Conservation (phyloP, 2,113 vertebrate species). For the Merops nubicus region DNA sequence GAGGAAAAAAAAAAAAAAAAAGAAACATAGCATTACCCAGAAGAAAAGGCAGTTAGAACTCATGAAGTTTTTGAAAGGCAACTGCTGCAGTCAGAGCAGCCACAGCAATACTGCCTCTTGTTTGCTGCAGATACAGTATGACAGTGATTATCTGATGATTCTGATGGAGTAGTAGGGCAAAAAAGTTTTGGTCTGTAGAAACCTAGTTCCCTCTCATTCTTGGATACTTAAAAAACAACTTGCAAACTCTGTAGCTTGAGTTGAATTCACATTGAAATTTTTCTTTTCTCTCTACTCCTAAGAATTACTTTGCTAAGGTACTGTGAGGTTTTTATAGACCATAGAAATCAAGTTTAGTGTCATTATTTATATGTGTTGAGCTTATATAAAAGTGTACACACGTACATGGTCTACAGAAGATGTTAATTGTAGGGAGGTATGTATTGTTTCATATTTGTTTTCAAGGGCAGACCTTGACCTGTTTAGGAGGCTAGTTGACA, state of each 20-base stretch:
- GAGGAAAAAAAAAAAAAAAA: not conserved
- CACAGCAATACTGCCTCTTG: not conserved
- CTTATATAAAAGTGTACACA: not conserved
- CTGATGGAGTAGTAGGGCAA: not conserved
- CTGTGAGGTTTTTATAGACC: not conserved
- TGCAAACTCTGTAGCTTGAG: not conserved
- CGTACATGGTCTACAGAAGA: not conserved
- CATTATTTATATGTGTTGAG: not conserved
- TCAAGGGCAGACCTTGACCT: no score
- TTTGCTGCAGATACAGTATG: not conserved
- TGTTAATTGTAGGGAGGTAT: not conserved
- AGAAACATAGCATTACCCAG: not conserved
- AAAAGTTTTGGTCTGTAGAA: not conserved
- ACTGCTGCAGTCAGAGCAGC: not conserved
- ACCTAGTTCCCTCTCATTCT: not conserved
- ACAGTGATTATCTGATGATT: not conserved
- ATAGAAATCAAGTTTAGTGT: not conserved
- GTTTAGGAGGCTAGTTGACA: no score
- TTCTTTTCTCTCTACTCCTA: not conserved
- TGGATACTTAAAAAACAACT: not conserved
- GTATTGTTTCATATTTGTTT: not conserved
- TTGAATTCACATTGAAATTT: not conserved
- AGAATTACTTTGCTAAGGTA: not conserved
- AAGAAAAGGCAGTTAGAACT: not conserved
- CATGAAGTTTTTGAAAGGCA: not conserved